phyloP scores from a whole-genome alignment of 2,113 vertebrate species.

The Plecturocebus donacophilus region DNA sequence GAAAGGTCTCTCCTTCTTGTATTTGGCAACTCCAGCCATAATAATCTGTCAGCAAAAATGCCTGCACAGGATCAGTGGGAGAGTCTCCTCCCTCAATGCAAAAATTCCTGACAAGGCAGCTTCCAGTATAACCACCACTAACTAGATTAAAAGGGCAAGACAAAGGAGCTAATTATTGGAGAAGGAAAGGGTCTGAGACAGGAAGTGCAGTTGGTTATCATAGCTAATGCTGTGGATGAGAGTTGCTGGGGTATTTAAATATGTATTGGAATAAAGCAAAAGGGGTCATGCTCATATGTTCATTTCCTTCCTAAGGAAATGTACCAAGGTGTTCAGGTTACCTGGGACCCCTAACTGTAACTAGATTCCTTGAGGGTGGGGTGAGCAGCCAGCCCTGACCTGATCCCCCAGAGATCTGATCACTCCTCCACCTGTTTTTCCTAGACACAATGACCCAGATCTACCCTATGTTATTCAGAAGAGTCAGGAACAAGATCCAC shows the following conservation, averaged over 20 bases:
- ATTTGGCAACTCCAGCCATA: not conserved
- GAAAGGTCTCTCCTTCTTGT: not conserved
- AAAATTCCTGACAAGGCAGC: slow-evolving; percentile 60
- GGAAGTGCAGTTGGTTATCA: not conserved
- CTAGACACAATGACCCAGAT: not conserved
- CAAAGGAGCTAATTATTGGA: not conserved
- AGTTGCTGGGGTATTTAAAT: not conserved
- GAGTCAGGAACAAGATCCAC: not conserved
- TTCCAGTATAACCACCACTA: not conserved
- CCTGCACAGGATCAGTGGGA: not conserved
- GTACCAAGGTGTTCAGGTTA: not conserved
- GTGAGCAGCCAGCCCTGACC: not conserved
- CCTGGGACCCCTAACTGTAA: not conserved
- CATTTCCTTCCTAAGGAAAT: not conserved
- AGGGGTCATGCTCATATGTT: not conserved
- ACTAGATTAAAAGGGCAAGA: not conserved
- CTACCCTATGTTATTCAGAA: not conserved
- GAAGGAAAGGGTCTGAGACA: not conserved
- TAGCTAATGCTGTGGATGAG: not conserved
- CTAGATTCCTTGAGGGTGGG: not conserved
- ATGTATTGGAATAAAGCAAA: not conserved
- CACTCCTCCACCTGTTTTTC: not conserved
- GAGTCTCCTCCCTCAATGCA: not conserved
- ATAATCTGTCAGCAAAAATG: slow-evolving; percentile 47
- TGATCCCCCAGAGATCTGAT: not conserved